phyloP scores from a whole-genome alignment of 2,888 invertebrate species.

The Phortica okadai region DNA sequence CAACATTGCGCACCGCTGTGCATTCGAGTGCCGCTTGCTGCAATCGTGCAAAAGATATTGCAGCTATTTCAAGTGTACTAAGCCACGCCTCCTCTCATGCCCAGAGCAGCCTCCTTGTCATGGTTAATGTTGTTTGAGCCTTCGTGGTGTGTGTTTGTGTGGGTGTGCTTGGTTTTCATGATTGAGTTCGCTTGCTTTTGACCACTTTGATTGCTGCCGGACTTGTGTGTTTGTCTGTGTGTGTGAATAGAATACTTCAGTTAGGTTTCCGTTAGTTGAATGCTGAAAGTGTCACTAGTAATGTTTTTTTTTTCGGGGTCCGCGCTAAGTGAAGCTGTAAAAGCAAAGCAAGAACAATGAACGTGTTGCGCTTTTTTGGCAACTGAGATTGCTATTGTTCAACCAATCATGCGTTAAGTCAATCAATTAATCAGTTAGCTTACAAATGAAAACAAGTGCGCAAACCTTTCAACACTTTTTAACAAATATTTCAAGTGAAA shows the following conservation, averaged over 20 bases:
- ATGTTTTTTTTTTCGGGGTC: not conserved
- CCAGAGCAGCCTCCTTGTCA: not conserved
- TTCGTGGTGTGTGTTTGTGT: conserved; percentile 46
- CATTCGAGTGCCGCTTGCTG: conserved; percentile 54
- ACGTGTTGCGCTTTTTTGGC: not conserved
- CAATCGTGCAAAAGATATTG: conserved; percentile 47
- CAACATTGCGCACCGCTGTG: conserved; percentile 69
- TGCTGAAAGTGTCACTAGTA: conserved; percentile 19
- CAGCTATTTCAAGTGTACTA: conserved; percentile 40
- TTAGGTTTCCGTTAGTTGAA: not conserved
- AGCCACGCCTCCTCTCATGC: conserved; percentile 34
- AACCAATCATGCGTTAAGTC: not conserved
- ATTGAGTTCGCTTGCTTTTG: conserved; percentile 24
- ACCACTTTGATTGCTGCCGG: conserved; percentile 5
- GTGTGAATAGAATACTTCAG: not conserved
- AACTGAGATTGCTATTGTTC: not conserved
- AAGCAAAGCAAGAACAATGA: conserved; percentile 2
- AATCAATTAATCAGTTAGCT: conserved; percentile 11
- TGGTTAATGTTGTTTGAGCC: conserved; percentile 48
- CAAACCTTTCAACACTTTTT: not conserved
- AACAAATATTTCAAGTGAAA: too few species aligned
- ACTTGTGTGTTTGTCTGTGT: conserved; percentile 39
- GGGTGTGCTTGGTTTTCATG: not conserved
- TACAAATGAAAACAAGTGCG: not conserved
- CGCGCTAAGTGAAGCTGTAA: not conserved